Evolutionary conservation across 1,140 invertebrate species (phyloP).

Genomic region (Nephila pilipes): DNA sequence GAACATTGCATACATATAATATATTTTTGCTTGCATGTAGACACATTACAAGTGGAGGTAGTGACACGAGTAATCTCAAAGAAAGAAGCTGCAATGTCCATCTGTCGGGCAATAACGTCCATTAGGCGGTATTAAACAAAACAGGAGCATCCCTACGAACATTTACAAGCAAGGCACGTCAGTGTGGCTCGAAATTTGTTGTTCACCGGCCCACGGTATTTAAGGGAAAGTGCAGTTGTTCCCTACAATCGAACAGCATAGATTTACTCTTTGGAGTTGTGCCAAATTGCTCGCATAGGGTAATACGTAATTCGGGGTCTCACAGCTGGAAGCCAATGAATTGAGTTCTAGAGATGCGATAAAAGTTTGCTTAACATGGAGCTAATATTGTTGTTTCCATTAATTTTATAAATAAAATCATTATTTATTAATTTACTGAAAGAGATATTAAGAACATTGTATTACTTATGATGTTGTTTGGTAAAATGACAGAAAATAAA

Average conservation of each 20-base stretch:
- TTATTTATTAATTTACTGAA: too few relatives aligned
- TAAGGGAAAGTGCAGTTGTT: constrained; percentile 32
- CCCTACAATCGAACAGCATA: not conserved
- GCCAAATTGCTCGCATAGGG: constrained; percentile 5
- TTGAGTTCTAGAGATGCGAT: not conserved
- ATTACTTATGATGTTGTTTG: too few relatives aligned
- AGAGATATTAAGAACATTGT: too few relatives aligned
- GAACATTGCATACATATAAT: too few relatives aligned
- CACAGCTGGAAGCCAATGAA: not conserved
- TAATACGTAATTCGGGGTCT: constrained; percentile 2
- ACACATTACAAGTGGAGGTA: not conserved
- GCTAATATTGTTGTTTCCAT: not conserved
- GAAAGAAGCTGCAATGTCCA: not conserved
- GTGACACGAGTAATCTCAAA: not conserved
- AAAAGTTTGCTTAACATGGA: not conserved
- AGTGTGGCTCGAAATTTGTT: constrained; percentile 20
- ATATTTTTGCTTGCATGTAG: not conserved
- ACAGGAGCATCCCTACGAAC: not conserved
- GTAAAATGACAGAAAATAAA: too few relatives aligned
- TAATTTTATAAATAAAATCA: too few relatives aligned
- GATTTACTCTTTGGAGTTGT: not conserved
- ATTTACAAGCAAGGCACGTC: constrained; percentile 4
- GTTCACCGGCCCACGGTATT: constrained; percentile 13
- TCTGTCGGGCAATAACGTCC: not conserved
- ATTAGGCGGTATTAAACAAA: constrained; percentile 24